Evolutionary conservation across 2,797 vertebrate genomes (phyloP), one percentile per base, ranked within the genome.

Genomic region (Malurus leucopterus): DNA sequence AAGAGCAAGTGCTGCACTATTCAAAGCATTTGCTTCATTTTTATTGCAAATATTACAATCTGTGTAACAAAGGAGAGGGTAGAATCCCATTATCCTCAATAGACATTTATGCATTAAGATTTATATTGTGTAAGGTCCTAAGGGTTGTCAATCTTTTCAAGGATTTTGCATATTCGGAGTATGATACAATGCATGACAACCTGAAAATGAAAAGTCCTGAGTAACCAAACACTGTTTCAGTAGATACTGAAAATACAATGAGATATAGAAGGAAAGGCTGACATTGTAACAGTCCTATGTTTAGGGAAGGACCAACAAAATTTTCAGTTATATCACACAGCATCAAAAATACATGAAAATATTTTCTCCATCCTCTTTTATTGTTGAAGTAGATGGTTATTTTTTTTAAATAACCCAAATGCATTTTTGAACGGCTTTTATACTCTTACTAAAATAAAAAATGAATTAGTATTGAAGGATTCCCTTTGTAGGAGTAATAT

Each of bases 191-290:
- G 40, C 86, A 86, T 20, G 15, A 54, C 81, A 76, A 92, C 72
- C 32, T 76, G 63, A 93, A 89, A 93, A 90, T 88, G 63, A 69
- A 86, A 94, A 95, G 69, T 88, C 64, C 80, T 77, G 75, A 89
- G 84, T 61, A 96, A 44, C 62, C 30, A 53, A 86, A 27, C 40
- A 29, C 30, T 50, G 34, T 91, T 85, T 94, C 77, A 91, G 44
- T 74, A 43, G 62, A 67, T 86, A 72, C 61, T 70, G 86, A 49
- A 90, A 86, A 89, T 44, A 68, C 43, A 74, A 30, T 1, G 19
- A 72, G 61, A 93, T 94, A 92, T 15, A 79, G 50, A 91, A 90
- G 74, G 49, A 62, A 80, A 67, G 55, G 13, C 26, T 82, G 68
- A 83, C 41, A 54, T 59, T 89, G 41, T 53, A 41, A 57, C 59